Conservation (phyloP, 1,140 invertebrate species). For the Agrypnia vestita region DNA sequence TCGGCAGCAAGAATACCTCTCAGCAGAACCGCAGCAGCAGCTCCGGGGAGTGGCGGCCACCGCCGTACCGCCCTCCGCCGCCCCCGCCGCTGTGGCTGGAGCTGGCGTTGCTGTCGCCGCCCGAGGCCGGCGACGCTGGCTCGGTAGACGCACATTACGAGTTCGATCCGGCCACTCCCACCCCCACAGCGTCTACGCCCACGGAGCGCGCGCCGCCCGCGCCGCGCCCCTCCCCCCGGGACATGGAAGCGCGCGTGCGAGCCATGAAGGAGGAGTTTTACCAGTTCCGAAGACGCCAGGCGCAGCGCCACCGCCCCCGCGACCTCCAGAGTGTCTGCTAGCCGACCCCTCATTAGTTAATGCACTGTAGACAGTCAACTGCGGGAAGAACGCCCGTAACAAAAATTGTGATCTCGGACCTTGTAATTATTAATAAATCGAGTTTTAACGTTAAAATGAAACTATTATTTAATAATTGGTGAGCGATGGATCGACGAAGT, state of each 20-base stretch:
- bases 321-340: conserved; percentile 86
- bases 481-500: conserved; percentile 48
- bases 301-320: conserved; percentile 78
- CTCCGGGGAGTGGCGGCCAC: conserved; percentile 82
- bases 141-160: conserved; percentile 97
- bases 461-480: conserved; percentile 41
- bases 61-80: conserved; percentile 82
- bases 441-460: conserved; percentile 39
- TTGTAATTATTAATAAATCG: conserved; percentile 29
- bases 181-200: conserved; percentile 83
- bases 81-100: conserved; percentile 73
- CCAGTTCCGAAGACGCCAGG: conserved; percentile 91
- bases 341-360: conserved; percentile 58
- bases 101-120: conserved; percentile 62
- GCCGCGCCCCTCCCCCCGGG: conserved; percentile 76
- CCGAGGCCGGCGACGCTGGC: conserved; percentile 83
- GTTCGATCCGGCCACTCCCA: conserved; percentile 82
- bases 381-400: neutral
- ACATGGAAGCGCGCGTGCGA: conserved; percentile 91
- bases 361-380: neutral
- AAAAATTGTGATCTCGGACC: conserved; percentile 44
- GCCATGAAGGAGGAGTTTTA: conserved; percentile 97
- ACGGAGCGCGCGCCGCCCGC: conserved; percentile 76
- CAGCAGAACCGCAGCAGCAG: conserved; percentile 83
- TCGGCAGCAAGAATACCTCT: conserved; percentile 93